Base-by-base conservation (phyloP, 2,888 invertebrate species). In the Trissolcus brochymenae region DNA sequence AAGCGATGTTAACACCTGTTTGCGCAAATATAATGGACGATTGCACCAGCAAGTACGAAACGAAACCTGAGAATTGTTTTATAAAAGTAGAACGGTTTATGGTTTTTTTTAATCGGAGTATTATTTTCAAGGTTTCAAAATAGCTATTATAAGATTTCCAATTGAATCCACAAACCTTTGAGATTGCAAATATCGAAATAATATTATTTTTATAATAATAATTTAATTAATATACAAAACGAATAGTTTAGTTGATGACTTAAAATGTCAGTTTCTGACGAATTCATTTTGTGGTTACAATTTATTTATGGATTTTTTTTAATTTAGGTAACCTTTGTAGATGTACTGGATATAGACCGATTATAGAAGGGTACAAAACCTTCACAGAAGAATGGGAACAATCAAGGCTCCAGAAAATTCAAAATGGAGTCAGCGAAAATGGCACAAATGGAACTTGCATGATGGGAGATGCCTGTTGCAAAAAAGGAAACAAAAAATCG, bases 281-380 rank as follows among this genome's bases (percentile, higher is more conserved):
- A 43, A 14, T 6, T 13, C 11, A 43, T 2, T 1, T 41, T 2
- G n/a, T 41, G n/a, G 41, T 4, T 6, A 3, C 2, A 41, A 6
- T 13, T 41, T 41, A 41, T 49, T 49, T 49, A 49, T 14, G 2
- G 14, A 3, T 16, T n/a, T n/a, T n/a, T n/a, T n/a, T n/a, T n/a
- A n/a, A 73, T 81, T 19, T 82, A 91, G 92, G 92, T 16, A 92
- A 92, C 81, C 90, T 97, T 11, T 98, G 97, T 83, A 92, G 97
- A 74, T 98, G 98, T 87, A 98, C 97, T 0, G 98, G 97, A 0
- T 98, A 98, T 85, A 91, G 97, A 81, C 95, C 97, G 0, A 98
- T 98, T 67, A 92, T 97, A 49, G 96, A 97, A 89, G 96, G 96
- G 0, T 96, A 94, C 84, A 94, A 93, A 90, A 94, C 95, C 0